Conservation (phyloP, 2,888 invertebrate genomes). For the Diplolepis rosae region DNA sequence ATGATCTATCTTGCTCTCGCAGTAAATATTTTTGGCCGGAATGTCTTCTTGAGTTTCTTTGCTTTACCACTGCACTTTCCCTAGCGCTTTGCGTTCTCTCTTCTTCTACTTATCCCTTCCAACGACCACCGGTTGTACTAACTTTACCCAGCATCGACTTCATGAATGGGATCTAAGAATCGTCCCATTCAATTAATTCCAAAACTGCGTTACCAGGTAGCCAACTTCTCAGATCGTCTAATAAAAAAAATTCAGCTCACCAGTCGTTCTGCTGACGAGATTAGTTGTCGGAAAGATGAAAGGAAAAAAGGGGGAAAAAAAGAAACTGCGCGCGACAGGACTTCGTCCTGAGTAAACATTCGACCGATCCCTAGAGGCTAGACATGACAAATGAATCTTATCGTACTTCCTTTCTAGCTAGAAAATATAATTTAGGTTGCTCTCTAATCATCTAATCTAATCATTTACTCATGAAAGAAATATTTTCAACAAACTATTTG, state of each 20-base stretch:
- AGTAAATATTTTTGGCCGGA: slow-evolving; percentile 1
- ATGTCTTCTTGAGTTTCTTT: background rate
- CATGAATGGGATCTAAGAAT: slow-evolving; percentile 31
- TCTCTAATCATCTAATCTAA: no score
- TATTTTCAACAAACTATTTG: background rate
- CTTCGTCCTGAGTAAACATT: slow-evolving; percentile 26
- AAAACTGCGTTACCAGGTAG: slow-evolving; percentile 31
- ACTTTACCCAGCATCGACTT: slow-evolving; percentile 27
- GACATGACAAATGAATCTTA: slow-evolving; percentile 30
- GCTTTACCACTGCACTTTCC: slow-evolving; percentile 16
- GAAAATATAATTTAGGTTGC: slow-evolving; percentile 6
- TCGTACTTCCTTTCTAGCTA: slow-evolving; percentile 23
- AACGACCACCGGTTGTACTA: slow-evolving; percentile 29
- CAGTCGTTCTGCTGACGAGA: slow-evolving; percentile 15
- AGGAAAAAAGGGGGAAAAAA: slow-evolving; percentile 13
- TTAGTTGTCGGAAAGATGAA: slow-evolving; percentile 29
- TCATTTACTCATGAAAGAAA: no score
- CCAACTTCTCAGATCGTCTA: slow-evolving; percentile 20
- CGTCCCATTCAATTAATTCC: slow-evolving; percentile 31
- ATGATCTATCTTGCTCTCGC: background rate
- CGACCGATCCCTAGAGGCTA: slow-evolving; percentile 9
- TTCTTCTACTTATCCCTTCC: slow-evolving; percentile 29
- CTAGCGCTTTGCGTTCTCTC: slow-evolving; percentile 14
- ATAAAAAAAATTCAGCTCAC: slow-evolving; percentile 9
- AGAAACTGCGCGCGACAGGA: slow-evolving; percentile 12